Evolutionary conservation across 2,888 invertebrate species (phyloP), one percentile per base, ranked within the genome.

Genomic region (Drosophila incognita): DNA sequence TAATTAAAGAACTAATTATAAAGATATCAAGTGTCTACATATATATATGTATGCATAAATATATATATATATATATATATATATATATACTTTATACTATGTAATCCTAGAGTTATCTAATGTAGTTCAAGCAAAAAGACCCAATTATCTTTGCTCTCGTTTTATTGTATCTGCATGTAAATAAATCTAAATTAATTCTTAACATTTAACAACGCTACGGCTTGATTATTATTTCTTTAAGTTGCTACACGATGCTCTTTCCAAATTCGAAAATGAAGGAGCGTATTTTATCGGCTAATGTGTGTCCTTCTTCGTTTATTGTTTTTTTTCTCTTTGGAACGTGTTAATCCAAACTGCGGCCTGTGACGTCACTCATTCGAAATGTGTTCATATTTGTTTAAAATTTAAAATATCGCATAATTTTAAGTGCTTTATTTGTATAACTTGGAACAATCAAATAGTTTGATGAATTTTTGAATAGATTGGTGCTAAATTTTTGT

Each of bases 381-480:
- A 87, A 83, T 66, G 89, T 83, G 89, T 89, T 89, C 84, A 87
- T 82, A 89, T 73, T 79, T 60, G 54, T 73, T 73, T 66, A 68
- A 76, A 38, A 38, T 67, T 70, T 58, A 29, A 63, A 56, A 80
- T 62, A 75, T 79, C 76, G 67, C 54, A 67, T 74, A 87, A 81
- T 60, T 74, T 88, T 88, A 87, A 87, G 89, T 90, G 84, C 82
- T 90, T 87, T 72, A 74, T 86, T 90, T 90, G 87, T 83, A 88
- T 79, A 88, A 89, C 91, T 89, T 85, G 83, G 89, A 89, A 91
- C 91, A 91, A 89, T 91, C 89, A 90, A 88, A 89, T 89, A 82
- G 87, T 90, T 87, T 90, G 82, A 89, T 92, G 84, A 91, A 89
- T 92, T 87, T 88, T 87, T 91, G 91, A 91, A 92, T 91, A 86